phyloP scores from a whole-genome alignment of 2,113 vertebrate genomes.

The Sylvietta virens region DNA sequence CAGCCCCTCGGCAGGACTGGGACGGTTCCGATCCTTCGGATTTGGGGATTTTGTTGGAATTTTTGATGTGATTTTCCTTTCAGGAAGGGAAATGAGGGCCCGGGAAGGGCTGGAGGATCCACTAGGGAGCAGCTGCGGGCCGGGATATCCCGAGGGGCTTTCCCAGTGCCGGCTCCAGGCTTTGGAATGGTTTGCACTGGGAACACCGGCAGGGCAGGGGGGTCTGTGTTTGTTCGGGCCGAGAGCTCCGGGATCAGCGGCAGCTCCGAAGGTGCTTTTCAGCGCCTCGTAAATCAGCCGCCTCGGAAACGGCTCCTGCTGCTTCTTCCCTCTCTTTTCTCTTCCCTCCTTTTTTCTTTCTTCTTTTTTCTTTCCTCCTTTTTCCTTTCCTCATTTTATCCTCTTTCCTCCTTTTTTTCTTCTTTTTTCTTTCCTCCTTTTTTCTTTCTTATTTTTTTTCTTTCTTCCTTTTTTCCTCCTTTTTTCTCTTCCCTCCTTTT shows the following conservation, averaged over 20 bases:
- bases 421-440: background rate
- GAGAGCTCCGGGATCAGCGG: conserved; percentile 79
- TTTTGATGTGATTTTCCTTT: background rate
- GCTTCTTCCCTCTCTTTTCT: background rate
- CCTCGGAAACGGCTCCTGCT: conserved; percentile 53
- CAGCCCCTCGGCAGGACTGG: background rate
- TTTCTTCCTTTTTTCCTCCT: background rate
- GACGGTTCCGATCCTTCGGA: background rate
- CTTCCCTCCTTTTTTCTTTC: too few species aligned
- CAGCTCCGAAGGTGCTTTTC: conserved; percentile 80
- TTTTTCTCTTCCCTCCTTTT: background rate
- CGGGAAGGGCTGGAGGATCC: background rate
- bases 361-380: background rate
- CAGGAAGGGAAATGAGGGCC: background rate
- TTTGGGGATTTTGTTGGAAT: background rate
- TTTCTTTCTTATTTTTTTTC: too few species aligned
- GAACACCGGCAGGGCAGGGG: conserved; percentile 61
- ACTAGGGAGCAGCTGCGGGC: conserved; percentile 67
- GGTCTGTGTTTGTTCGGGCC: conserved; percentile 80
- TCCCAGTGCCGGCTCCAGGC: background rate
- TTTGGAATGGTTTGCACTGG: conserved; percentile 68
- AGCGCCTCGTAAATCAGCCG: conserved; percentile 81
- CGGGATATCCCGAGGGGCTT: background rate
- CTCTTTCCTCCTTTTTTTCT: too few species aligned
- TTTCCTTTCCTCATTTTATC: background rate